Evolutionary conservation across 2,888 invertebrate species (phyloP).

Genomic region (Philonicus albiceps): DNA sequence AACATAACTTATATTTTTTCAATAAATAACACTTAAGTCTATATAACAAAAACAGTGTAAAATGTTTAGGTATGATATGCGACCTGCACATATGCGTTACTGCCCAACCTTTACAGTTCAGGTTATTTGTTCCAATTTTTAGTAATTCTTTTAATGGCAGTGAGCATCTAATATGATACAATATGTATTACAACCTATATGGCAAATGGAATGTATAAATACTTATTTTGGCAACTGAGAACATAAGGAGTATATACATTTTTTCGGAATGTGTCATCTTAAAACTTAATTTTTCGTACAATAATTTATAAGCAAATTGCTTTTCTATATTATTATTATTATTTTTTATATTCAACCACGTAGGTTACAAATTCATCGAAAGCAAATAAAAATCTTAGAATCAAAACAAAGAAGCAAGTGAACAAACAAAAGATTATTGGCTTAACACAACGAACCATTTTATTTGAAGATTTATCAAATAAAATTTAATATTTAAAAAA

Average conservation of each 20-base stretch:
- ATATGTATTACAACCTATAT: neutral
- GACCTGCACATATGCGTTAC: neutral
- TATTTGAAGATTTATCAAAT: neutral
- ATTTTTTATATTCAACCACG: neutral
- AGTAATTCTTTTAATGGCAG: neutral
- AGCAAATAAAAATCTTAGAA: neutral
- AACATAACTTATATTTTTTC: neutral
- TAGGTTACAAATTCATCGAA: neutral
- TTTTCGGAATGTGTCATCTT: conserved; percentile 2
- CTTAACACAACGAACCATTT: neutral
- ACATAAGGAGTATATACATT: neutral
- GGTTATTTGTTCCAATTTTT: neutral
- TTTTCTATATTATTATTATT: neutral
- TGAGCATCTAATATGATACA: neutral
- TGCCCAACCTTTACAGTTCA: neutral
- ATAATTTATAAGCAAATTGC: neutral
- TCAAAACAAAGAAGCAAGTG: neutral
- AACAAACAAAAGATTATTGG: neutral
- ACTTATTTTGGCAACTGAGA: conserved; percentile 6
- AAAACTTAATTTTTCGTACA: neutral
- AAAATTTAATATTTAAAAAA: neutral
- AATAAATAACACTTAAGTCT: neutral
- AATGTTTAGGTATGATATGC: neutral
- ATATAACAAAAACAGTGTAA: neutral
- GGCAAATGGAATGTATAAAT: neutral